Base-by-base conservation (phyloP, 1,140 invertebrate genomes). In the Pararge aegeria region DNA sequence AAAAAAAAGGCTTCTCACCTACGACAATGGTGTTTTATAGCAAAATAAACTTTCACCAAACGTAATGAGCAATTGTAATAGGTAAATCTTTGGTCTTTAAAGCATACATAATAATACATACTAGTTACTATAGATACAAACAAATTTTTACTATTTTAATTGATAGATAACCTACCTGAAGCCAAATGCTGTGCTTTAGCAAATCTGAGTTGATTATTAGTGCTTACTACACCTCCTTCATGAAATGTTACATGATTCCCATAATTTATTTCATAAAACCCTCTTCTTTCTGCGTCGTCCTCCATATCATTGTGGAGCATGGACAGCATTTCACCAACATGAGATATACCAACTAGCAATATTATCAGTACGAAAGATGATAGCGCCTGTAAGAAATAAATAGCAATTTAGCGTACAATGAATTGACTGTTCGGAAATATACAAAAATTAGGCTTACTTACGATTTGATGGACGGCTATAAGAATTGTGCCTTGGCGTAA, bases 391-490 rank as follows among this genome's bases (percentile, higher is more conserved):
- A 65, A 68, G 68, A 74, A 65, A 48, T 61, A 53, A 48, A 61
- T 27, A 60, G 30, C 42, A 48, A 58, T 40, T 61, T 38, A 48
- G 48, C n/a, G 5, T 38, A 9, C 13, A 51, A 18, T 21, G 30
- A 1, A 18, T 49, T 29, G 19, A 4, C 27, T 27, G 10, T n/a
- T 50, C 9, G 42, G 18, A 44, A 56, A 56, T 10, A n/a, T n/a
- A n/a, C n/a, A n/a, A n/a, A n/a, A n/a, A n/a, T n/a, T n/a, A n/a
- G n/a, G n/a, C n/a, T n/a, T 75, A 89, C 86, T 89, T 64, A 89
- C 84, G 29, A 89, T 87, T 76, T 89, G 83, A 78, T 89, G 86
- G 76, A 86, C 83, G 75, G 86, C 86, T 66, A 89, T 86, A 48
- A 89, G 76, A 65, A 89, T 89, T 61, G 83, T 83, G 66, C 86